phyloP scores from a whole-genome alignment of 2,113 vertebrate species.

The Sylvilagus bachmani region DNA sequence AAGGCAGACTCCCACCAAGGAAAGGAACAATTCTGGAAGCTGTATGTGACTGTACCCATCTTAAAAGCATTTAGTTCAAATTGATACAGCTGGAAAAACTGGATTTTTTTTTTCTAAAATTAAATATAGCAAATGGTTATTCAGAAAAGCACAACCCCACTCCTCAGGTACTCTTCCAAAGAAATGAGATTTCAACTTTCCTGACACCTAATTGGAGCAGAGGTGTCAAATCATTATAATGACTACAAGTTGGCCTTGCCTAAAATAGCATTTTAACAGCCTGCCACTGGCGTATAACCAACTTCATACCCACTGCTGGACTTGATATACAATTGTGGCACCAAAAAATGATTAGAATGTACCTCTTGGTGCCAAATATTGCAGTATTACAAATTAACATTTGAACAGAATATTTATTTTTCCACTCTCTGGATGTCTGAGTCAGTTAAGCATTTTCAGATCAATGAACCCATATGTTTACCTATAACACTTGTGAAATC shows the following conservation, averaged over 20 bases:
- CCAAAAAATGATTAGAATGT: constrained; percentile 70
- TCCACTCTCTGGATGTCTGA: constrained; percentile 72
- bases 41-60: constrained; percentile 18
- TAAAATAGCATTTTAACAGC: constrained; percentile 76
- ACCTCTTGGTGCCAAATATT: constrained; percentile 70
- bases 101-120: constrained; percentile 60
- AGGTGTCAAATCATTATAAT: constrained; percentile 78
- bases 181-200: constrained; percentile 76
- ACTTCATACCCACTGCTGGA: constrained; percentile 75
- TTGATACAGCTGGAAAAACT: constrained; percentile 49
- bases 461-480: constrained; percentile 71
- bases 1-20: not conserved
- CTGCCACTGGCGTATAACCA: constrained; percentile 73
- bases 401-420: constrained; percentile 80
- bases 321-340: constrained; percentile 71
- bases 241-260: constrained; percentile 71
- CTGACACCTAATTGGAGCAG: constrained; percentile 77
- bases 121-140: constrained; percentile 55
- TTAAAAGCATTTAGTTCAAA: constrained; percentile 49
- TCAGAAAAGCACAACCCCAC: constrained; percentile 43
- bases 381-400: constrained; percentile 76
- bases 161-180: constrained; percentile 63
- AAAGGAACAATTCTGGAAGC: not conserved
- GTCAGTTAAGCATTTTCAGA: constrained; percentile 77
- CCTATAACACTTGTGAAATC: constrained; percentile 74